Percentiles rank a stretch among this genome's conserved stretches.
Evolutionary conservation across 2,888 invertebrate species (phyloP).

Genomic region (Deilephila elpenor): DNA sequence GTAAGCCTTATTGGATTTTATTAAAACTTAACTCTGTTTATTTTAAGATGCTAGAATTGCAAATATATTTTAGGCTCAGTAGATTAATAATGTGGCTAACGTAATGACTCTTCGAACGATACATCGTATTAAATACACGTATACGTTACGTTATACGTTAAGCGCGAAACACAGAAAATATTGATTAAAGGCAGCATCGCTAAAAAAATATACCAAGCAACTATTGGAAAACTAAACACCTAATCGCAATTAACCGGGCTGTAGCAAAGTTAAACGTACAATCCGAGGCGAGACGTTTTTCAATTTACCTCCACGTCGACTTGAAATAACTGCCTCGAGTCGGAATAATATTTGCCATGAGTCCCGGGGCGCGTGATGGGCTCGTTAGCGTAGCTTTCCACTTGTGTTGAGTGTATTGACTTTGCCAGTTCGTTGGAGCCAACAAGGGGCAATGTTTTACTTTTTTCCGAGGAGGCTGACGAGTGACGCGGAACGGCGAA

Average conservation of each 20-base stretch:
- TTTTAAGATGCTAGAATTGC: not conserved
- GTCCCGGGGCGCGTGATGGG: constrained; percentile 56
- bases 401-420: constrained; percentile 68
- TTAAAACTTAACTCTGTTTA: not conserved
- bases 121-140: too few relatives aligned
- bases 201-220: not conserved
- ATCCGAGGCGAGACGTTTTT: constrained; percentile 45
- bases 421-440: constrained; percentile 74
- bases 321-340: constrained; percentile 34
- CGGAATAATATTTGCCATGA: constrained; percentile 71
- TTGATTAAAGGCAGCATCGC: not conserved
- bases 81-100: too few relatives aligned
- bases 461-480: constrained; percentile 46
- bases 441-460: constrained; percentile 55
- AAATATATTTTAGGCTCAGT: too few relatives aligned
- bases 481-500: constrained; percentile 43
- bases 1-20: not conserved
- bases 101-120: too few relatives aligned
- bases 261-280: constrained; percentile 19
- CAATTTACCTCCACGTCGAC: constrained; percentile 45
- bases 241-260: constrained; percentile 23
- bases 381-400: constrained; percentile 68
- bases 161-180: too few relatives aligned
- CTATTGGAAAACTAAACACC: not conserved
- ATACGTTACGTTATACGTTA: too few relatives aligned